Conservation (phyloP, 2,113 vertebrate genomes). For the Acanthochromis polyacanthus region DNA sequence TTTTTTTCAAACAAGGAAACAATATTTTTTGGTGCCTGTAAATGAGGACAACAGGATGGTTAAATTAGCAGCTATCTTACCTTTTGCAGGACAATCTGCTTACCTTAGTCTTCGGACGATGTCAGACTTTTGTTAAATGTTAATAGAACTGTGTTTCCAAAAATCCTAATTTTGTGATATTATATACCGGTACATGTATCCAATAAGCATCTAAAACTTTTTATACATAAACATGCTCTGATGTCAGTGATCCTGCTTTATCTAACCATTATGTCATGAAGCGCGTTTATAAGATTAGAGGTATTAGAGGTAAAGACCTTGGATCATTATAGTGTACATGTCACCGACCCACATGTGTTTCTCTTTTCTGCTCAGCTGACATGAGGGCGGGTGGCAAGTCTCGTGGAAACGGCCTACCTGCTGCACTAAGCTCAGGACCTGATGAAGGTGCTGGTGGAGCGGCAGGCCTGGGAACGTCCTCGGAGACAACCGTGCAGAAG, state of each 20-base stretch:
- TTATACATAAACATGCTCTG: background rate
- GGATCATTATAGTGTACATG: constrained; percentile 17
- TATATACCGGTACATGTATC: background rate
- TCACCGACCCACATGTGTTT: constrained; percentile 5
- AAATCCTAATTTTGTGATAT: background rate
- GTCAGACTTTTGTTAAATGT: too few relatives aligned
- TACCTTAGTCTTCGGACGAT: too few relatives aligned
- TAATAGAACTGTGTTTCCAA: background rate
- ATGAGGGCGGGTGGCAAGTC: constrained; percentile 7
- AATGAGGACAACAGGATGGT: too few relatives aligned
- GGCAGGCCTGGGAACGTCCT: background rate
- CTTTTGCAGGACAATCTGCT: too few relatives aligned
- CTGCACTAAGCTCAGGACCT: constrained; percentile 26
- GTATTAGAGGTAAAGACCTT: constrained; percentile 14
- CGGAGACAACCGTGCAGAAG: constrained; percentile 57
- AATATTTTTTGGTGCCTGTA: too few relatives aligned
- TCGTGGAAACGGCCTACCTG: background rate
- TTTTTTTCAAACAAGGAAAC: too few relatives aligned
- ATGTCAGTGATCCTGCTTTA: background rate
- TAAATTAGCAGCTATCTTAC: too few relatives aligned
- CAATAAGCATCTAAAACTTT: background rate
- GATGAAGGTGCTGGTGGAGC: constrained; percentile 23
- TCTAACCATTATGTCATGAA: constrained; percentile 7
- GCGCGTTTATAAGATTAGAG: constrained; percentile 17
- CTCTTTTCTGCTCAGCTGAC: constrained; percentile 50